Evolutionary conservation across 1,140 invertebrate species (phyloP), one percentile per base, ranked within the genome.

Genomic region (Zaprionus taronus): DNA sequence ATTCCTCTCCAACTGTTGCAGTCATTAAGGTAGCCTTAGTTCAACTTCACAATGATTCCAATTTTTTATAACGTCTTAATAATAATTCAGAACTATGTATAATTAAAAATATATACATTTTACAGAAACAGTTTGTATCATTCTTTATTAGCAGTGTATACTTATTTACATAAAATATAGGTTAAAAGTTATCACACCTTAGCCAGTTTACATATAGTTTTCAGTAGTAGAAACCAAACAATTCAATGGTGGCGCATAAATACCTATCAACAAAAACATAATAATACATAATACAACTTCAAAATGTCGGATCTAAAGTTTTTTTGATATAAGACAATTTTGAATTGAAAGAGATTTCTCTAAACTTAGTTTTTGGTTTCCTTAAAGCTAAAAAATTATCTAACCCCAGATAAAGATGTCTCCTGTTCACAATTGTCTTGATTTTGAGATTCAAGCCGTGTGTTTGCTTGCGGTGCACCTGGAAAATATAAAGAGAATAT

Each of bases 381-480:
- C 41, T 65, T 73, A 31, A 41, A 34, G 20, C 24, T 72, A 47
- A 51, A 60, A 60, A 78, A 74, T 78, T 78, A 81, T 79, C 95
- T 95, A 95, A 95, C 95, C 94, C 94, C 93, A 82, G 94, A 96
- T 91, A 96, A 94, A 67, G 96, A 95, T 55, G 96, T 96, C 94
- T 96, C 96, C 93, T 96, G 95, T 79, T 96, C 95, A 93, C 95
- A 94, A 92, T 94, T 95, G 92, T 94, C 95, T 81, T 95, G 93
- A 93, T 92, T 93, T 85, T 95, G 95, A 93, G 96, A 96, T 91
- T 95, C 95, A 93, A 96, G 93, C 94, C 96, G 96, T 93, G 95
- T 95, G 93, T 95, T 95, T 94, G 96, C 96, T 93, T 96, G 96
- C 69, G 96, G 96, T 74, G 96, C 95, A 92, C 96, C 96, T 96